Evolutionary conservation across 2,113 vertebrate species (phyloP).

Genomic region (Columba livia): DNA sequence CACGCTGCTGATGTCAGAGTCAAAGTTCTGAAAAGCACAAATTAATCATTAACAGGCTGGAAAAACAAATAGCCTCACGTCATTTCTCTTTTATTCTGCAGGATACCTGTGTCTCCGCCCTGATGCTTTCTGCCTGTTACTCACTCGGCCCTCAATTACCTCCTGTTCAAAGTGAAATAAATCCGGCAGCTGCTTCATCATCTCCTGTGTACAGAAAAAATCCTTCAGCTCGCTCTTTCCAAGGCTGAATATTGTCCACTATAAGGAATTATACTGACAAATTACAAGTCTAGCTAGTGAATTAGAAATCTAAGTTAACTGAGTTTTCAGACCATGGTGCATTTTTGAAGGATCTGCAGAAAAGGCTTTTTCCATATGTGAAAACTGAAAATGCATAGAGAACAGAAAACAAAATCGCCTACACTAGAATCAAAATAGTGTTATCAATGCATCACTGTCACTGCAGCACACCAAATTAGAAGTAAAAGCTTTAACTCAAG

Average conservation of each 20-base stretch:
- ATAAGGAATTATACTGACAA: background rate
- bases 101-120: background rate
- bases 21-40: constrained; percentile 78
- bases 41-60: background rate
- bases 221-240: background rate
- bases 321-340: background rate
- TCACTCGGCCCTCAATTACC: background rate
- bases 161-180: background rate
- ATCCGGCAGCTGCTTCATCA: background rate
- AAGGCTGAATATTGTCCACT: background rate
- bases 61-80: background rate
- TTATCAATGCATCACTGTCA: background rate
- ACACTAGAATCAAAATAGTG: background rate
- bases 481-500: background rate
- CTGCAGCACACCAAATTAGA: background rate
- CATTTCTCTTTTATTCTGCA: background rate
- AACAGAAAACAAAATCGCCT: background rate
- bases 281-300: background rate
- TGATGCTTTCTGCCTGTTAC: background rate
- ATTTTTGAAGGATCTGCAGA: background rate
- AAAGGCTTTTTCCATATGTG: background rate
- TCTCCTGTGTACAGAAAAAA: background rate
- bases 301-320: background rate
- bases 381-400: background rate
- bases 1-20: constrained; percentile 87